phyloP scores from a whole-genome alignment of 1,140 invertebrate species.

The Tigriopus japonicus region DNA sequence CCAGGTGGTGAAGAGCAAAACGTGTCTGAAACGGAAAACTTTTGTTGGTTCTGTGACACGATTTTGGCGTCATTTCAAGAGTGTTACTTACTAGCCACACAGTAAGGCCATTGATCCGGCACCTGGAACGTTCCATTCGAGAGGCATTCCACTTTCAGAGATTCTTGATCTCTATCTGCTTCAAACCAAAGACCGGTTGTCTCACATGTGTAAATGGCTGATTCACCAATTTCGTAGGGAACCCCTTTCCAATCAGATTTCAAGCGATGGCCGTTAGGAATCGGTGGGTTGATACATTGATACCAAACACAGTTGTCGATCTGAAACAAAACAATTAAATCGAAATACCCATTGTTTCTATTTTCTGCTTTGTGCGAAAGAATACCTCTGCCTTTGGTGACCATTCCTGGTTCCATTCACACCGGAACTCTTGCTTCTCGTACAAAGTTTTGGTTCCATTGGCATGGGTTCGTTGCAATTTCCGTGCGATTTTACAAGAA shows the following conservation, averaged over 20 bases:
- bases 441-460: too few species aligned
- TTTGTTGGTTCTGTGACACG: too few species aligned
- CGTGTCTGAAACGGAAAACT: too few species aligned
- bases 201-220: not conserved
- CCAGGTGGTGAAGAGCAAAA: too few species aligned
- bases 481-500: too few species aligned
- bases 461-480: too few species aligned
- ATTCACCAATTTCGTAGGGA: not conserved
- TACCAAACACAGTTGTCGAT: not conserved
- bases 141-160: not conserved
- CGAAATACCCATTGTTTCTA: too few species aligned
- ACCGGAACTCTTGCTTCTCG: too few species aligned
- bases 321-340: not conserved
- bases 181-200: not conserved
- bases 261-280: not conserved
- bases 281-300: not conserved
- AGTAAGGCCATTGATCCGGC: not conserved
- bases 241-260: not conserved
- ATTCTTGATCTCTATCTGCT: not conserved
- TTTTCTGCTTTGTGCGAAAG: not conserved
- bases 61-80: too few species aligned
- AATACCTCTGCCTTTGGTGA: too few species aligned
- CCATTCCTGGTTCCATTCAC: too few species aligned
- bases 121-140: not conserved
- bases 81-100: not conserved